These are phyloP conservation scores for Folsomia manolachei DNA, from an alignment of 2,888 invertebrate species.

Conservation along the genomic window DNA sequence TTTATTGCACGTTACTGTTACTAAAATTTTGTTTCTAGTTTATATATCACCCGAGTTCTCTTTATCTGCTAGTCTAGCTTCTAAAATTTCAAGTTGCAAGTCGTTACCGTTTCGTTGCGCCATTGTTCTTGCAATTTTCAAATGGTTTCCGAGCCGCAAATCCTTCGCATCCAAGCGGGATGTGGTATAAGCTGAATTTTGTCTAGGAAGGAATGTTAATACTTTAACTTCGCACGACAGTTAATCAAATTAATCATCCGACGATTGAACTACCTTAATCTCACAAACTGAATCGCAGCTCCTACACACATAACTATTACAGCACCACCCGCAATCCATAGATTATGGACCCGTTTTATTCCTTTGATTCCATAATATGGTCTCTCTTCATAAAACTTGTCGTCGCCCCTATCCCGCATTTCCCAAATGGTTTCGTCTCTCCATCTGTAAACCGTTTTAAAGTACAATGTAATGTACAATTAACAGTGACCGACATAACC, in stretches of 20 bases:
- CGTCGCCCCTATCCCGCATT: constrained; percentile 53
- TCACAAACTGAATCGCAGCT: constrained; percentile 61
- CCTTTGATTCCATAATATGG: constrained; percentile 66
- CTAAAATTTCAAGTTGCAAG: constrained; percentile 30
- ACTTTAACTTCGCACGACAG: too few species aligned
- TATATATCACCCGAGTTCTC: constrained; percentile 8
- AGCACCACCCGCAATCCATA: constrained; percentile 61
- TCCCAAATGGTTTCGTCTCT: constrained; percentile 56
- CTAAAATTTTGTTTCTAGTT: background rate
- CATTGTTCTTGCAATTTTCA: constrained; percentile 16
- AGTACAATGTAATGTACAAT: background rate
- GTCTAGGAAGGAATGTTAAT: too few species aligned
- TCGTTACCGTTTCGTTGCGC: constrained; percentile 41
- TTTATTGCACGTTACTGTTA: too few species aligned
- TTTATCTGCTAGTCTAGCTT: constrained; percentile 21
- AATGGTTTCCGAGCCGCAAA: constrained; percentile 16
- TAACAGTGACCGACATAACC: background rate
- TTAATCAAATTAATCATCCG: constrained; percentile 21
- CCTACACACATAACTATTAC: constrained; percentile 62
- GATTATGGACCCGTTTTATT: constrained; percentile 63
- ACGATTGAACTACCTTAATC: constrained; percentile 67
- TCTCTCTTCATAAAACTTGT: constrained; percentile 53
- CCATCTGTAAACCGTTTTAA: too few species aligned
- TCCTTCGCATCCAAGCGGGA: constrained; percentile 28
- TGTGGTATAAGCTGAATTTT: constrained; percentile 31